Percentiles rank a stretch among this genome's conserved stretches.
Conservation (phyloP, 2,113 vertebrate genomes). For the Heloderma charlesbogerti region DNA sequence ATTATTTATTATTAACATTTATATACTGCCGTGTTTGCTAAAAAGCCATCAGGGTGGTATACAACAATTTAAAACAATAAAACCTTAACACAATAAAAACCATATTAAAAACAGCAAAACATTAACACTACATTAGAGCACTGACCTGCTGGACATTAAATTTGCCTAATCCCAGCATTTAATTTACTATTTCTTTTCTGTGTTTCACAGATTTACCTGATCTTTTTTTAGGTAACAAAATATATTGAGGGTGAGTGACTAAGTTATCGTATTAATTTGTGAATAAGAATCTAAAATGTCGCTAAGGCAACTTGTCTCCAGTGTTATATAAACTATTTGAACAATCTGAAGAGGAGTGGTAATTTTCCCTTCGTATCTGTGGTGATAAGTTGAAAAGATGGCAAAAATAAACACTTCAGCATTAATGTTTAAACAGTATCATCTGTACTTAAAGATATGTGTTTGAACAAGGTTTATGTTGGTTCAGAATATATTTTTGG, state of each 20-base stretch:
- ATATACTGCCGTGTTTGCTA: no score
- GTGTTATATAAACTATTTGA: constrained; percentile 56
- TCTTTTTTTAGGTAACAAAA: constrained; percentile 38
- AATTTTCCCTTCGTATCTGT: neutral
- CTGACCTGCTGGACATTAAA: neutral
- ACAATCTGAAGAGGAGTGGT: constrained; percentile 29
- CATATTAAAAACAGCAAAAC: neutral
- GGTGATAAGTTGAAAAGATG: constrained; percentile 30
- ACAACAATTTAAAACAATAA: no score
- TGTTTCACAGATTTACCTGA: neutral
- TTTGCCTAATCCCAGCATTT: neutral
- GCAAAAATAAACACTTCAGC: constrained; percentile 30
- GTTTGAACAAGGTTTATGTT: constrained; percentile 54
- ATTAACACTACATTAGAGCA: no score
- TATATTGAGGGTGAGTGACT: constrained; percentile 38
- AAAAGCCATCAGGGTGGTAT: no score
- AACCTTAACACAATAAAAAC: no score
- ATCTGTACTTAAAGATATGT: constrained; percentile 43
- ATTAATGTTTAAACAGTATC: constrained; percentile 29
- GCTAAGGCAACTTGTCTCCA: neutral
- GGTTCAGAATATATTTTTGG: neutral
- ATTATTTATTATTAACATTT: no score
- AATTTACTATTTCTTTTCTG: neutral
- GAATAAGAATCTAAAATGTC: constrained; percentile 38
- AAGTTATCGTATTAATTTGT: constrained; percentile 48